Evolutionary conservation across 2,888 invertebrate genomes (phyloP).

Genomic region (Cetonia aurata): DNA sequence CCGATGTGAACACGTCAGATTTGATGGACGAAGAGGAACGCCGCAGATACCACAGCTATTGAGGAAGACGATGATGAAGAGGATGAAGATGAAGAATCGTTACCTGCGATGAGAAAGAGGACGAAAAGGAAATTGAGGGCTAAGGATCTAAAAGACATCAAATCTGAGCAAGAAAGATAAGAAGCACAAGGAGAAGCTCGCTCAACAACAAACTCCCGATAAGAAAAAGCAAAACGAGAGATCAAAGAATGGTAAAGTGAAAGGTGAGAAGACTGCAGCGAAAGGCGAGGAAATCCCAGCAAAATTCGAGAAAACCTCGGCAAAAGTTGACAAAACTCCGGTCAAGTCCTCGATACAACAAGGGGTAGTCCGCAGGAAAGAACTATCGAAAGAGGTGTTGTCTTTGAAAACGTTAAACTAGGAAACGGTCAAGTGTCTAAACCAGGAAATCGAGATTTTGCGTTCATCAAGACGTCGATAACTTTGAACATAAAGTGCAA

Average conservation of each 20-base stretch:
- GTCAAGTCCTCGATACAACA: constrained; percentile 49
- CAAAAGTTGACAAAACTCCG: constrained; percentile 53
- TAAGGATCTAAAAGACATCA: constrained; percentile 48
- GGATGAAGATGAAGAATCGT: constrained; percentile 57
- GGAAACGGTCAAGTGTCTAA: constrained; percentile 87
- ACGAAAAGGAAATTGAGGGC: too few relatives aligned
- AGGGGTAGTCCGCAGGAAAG: constrained; percentile 66
- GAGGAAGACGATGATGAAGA: constrained; percentile 65
- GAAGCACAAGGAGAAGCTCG: constrained; percentile 44
- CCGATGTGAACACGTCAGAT: constrained; percentile 56
- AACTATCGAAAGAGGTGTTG: constrained; percentile 80
- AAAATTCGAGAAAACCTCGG: constrained; percentile 46
- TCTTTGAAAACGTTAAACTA: constrained; percentile 81
- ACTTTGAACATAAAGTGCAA: too few relatives aligned
- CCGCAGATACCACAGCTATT: constrained; percentile 62
- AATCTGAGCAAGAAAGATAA: constrained; percentile 55
- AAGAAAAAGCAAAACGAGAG: constrained; percentile 51
- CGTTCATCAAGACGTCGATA: too few relatives aligned
- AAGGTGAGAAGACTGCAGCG: constrained; percentile 57
- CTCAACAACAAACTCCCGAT: constrained; percentile 43
- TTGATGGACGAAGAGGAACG: constrained; percentile 57
- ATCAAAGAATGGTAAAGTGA: constrained; percentile 57
- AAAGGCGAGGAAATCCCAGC: constrained; percentile 53
- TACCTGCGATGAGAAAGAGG: constrained; percentile 56
- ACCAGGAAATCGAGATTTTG: too few relatives aligned